Conservation (phyloP, 2,888 invertebrate genomes). For the Phaedon cochleariae region DNA sequence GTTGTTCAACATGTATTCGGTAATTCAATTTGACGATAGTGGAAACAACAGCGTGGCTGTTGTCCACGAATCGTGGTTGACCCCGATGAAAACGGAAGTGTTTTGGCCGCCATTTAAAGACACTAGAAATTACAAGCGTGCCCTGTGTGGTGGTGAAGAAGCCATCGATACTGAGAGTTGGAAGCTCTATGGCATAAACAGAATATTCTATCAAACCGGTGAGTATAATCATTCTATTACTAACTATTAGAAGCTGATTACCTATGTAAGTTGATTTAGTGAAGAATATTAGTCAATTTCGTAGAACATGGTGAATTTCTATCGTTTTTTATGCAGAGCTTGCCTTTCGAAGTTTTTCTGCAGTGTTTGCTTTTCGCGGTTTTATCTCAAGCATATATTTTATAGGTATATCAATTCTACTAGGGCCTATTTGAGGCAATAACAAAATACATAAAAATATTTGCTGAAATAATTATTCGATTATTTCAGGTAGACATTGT, state of each 20-base stretch:
- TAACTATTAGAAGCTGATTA: too few species aligned
- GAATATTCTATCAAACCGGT: slow-evolving; percentile 11
- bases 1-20: slow-evolving; percentile 8
- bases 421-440: background rate
- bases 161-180: slow-evolving; percentile 1
- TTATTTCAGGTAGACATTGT: too few species aligned
- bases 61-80: slow-evolving; percentile 10
- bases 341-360: too few species aligned
- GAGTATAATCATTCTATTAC: background rate
- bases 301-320: too few species aligned
- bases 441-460: too few species aligned
- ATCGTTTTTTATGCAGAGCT: too few species aligned
- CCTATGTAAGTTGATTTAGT: background rate
- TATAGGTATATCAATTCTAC: too few species aligned
- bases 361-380: too few species aligned
- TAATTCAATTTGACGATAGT: background rate
- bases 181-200: slow-evolving; percentile 11
- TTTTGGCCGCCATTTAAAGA: slow-evolving; percentile 28
- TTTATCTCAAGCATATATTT: too few species aligned
- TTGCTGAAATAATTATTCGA: too few species aligned
- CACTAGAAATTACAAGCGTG: background rate
- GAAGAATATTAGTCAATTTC: background rate
- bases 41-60: slow-evolving; percentile 9
- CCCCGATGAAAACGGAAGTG: slow-evolving; percentile 21
- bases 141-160: background rate